Evolutionary conservation across 1,140 invertebrate genomes (phyloP).

Genomic region (Cepaea nemoralis): DNA sequence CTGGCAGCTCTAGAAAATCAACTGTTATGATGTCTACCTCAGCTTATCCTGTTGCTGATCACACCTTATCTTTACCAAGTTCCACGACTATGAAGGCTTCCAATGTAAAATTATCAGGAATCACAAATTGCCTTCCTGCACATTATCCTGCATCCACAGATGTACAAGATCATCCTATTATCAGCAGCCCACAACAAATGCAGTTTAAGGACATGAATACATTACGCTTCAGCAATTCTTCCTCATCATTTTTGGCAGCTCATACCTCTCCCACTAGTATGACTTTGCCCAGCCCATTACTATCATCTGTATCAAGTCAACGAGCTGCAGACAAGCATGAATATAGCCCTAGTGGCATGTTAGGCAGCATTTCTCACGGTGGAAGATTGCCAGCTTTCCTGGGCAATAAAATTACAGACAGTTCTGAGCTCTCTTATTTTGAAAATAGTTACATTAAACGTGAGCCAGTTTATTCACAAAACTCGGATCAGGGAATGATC

Average conservation of each 20-base stretch:
- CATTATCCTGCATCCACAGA: neutral
- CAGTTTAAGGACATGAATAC: neutral
- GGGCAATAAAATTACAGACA: neutral
- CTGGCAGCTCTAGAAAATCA: neutral
- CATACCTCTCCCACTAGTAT: neutral
- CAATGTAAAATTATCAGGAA: neutral
- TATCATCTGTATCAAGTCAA: slow-evolving; percentile 24
- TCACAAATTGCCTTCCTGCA: neutral
- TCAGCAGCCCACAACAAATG: neutral
- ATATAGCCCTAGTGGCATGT: neutral
- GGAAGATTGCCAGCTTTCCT: neutral
- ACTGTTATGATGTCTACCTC: neutral
- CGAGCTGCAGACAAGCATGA: slow-evolving; percentile 5
- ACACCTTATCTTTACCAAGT: neutral
- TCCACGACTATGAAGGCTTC: neutral
- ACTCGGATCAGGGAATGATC: neutral
- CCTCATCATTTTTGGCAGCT: neutral
- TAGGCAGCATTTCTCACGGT: neutral
- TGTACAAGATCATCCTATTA: neutral
- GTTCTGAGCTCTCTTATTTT: neutral
- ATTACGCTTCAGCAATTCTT: neutral
- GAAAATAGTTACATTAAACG: neutral
- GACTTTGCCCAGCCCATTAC: slow-evolving; percentile 20
- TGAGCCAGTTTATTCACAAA: slow-evolving; percentile 12
- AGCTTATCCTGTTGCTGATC: neutral